Base-by-base conservation (phyloP, 2,113 vertebrate species). In the Sardina pilchardus region DNA sequence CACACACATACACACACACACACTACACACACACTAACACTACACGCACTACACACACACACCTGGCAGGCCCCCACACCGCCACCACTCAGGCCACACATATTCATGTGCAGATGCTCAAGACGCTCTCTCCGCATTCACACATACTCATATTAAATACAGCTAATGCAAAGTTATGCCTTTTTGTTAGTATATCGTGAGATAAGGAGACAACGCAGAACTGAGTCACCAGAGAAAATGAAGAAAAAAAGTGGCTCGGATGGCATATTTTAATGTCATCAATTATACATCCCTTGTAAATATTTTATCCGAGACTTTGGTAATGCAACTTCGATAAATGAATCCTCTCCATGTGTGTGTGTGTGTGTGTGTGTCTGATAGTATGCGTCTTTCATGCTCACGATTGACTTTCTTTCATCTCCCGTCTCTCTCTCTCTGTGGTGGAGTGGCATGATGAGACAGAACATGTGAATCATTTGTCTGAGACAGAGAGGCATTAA, bases 391-490 rank as follows among this genome's bases (percentile, higher is more conserved):
- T 59, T 59, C 19, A 59, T 24, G 19, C 24, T 59, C 21, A 59
- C 21, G 0, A 6, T 21, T 21, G 53, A 19, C 19, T 24, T 59
- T 21, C 21, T 59, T 59, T 21, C 53, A 59, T 59, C 4, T 24
- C 6, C 21, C 5, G 21, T 7, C 53, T 24, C 21, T 59, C 19
- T 7, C 53, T 24, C 21, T 59, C 19, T 59, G 6, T 6, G 0
- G 71, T 36, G 71, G 16, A 78, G 3, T 36, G 10, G 26, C 12
- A 39, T 78, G 12, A 78, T 78, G 71, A 16, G 71, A 78, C 16
- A 34, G 71, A 36, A 78, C 71, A 78, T 78, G 71, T 34, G 71
- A 78, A 34, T 78, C 26, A 78, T 78, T 19, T 78, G 71, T 78
- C 71, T 78, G 71, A 17, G 71, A 39, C 30, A 78, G 30, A 16